Percentiles rank a stretch among this genome's conserved stretches.
phyloP scores from a whole-genome alignment of 2,113 vertebrate species.

The Myotis davidii region DNA sequence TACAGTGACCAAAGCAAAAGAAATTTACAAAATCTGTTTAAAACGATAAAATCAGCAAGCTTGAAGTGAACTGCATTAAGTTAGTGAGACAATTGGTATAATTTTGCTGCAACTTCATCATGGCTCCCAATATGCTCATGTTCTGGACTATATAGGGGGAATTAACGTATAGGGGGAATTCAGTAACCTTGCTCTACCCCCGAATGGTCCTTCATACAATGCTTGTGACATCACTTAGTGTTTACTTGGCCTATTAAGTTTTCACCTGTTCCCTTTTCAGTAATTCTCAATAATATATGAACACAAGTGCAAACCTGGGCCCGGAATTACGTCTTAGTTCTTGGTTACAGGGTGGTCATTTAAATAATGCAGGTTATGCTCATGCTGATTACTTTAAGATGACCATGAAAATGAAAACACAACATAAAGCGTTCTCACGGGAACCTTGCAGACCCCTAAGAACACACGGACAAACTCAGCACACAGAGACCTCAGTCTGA shows the following conservation, averaged over 20 bases:
- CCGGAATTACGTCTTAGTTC: background rate
- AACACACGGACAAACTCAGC: background rate
- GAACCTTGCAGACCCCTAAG: background rate
- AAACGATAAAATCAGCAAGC: background rate
- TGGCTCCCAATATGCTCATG: too few species aligned
- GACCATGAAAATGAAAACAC: background rate
- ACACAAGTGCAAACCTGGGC: background rate
- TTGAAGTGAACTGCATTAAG: background rate
- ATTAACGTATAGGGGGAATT: too few species aligned
- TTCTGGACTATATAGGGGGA: background rate
- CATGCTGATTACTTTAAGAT: background rate
- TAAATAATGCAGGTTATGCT: background rate
- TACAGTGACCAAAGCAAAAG: background rate
- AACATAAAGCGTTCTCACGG: background rate
- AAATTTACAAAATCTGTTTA: background rate
- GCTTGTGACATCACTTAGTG: background rate
- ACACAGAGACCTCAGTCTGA: background rate
- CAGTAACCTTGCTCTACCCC: background rate
- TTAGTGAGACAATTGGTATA: background rate
- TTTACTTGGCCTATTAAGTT: background rate
- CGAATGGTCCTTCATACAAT: background rate
- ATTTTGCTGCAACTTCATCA: background rate
- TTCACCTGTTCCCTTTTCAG: background rate
- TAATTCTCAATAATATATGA: background rate
- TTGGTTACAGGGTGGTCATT: background rate